A percentile compares a stretch with the other conserved stretches of the same genome.
Conservation (phyloP, 2,113 vertebrate genomes). For the Boleophthalmus pectinirostris region DNA sequence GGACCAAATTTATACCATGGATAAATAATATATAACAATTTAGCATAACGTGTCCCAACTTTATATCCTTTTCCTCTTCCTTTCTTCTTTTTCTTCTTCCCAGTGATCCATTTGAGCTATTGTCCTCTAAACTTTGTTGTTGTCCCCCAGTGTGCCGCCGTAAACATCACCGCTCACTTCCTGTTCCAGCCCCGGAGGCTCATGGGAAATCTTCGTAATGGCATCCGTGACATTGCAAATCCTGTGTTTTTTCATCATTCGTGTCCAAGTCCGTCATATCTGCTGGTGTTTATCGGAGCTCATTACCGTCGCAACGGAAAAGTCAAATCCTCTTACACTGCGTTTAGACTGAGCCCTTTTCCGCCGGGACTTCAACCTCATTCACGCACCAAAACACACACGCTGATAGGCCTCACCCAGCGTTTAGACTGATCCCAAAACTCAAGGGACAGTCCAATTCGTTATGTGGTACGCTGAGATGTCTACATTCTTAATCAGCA, state of each 20-base stretch:
- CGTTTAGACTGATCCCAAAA: conserved; percentile 63
- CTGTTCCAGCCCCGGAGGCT: conserved; percentile 15
- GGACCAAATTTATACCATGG: not conserved
- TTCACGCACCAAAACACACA: conserved; percentile 37
- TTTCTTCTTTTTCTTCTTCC: not conserved
- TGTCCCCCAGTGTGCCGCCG: conserved; percentile 12
- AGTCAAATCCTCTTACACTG: conserved; percentile 73
- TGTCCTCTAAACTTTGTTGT: conserved; percentile 2
- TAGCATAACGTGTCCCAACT: not conserved
- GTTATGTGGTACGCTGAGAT: conserved; percentile 61
- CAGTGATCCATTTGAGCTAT: conserved; percentile 1
- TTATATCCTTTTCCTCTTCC: not conserved
- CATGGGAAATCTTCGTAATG: conserved; percentile 48
- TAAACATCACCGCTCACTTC: conserved; percentile 21
- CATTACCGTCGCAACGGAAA: conserved; percentile 67
- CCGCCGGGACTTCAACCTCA: conserved; percentile 54
- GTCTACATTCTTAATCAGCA: conserved; percentile 47
- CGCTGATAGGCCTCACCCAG: conserved; percentile 53
- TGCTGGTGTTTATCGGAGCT: conserved; percentile 67
- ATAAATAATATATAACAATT: not conserved
- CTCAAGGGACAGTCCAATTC: conserved; percentile 57
- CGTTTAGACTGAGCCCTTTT: conserved; percentile 61
- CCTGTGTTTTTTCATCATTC: conserved; percentile 45
- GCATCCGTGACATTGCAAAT: conserved; percentile 41
- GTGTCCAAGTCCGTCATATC: conserved; percentile 47